phyloP scores from a whole-genome alignment of 2,113 vertebrate genomes.

The Synchiropus splendidus region DNA sequence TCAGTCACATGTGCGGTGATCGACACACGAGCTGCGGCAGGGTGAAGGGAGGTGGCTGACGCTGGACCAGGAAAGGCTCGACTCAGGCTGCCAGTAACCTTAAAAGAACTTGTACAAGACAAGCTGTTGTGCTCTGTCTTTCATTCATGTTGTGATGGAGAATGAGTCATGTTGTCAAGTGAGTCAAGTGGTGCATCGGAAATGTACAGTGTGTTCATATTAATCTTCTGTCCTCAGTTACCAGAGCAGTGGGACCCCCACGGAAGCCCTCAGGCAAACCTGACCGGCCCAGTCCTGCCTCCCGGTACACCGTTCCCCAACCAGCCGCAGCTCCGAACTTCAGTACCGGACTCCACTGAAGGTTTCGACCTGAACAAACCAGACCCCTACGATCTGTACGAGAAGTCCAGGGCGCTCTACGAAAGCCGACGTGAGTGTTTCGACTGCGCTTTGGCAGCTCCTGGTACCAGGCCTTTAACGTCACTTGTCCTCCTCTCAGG shows the following conservation, averaged over 20 bases:
- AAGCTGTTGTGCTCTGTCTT: no score
- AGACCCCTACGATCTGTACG: conserved; percentile 96
- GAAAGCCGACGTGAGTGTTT: conserved; percentile 84
- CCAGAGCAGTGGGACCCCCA: conserved; percentile 91
- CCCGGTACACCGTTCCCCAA: conserved; percentile 81
- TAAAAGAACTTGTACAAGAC: no score
- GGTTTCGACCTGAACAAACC: conserved; percentile 93
- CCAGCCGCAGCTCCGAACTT: conserved; percentile 79
- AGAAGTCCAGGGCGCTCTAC: conserved; percentile 97
- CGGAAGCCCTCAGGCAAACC: conserved; percentile 86
- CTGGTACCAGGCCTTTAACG: not conserved
- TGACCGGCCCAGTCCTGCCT: conserved; percentile 75
- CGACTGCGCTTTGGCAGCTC: not conserved
- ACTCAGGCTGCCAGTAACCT: no score
- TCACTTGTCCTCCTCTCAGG: conserved; percentile 56
- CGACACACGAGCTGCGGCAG: no score
- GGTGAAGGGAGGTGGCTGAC: no score
- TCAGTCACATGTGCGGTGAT: no score
- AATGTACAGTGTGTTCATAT: no score
- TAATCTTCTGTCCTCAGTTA: conserved; percentile 59
- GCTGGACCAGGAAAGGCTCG: no score
- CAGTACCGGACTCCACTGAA: conserved; percentile 89
- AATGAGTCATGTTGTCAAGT: no score
- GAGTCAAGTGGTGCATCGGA: no score
- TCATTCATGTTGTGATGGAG: no score